Evolutionary conservation across 2,113 vertebrate species (phyloP).

Genomic region (Alaudala cheleensis): DNA sequence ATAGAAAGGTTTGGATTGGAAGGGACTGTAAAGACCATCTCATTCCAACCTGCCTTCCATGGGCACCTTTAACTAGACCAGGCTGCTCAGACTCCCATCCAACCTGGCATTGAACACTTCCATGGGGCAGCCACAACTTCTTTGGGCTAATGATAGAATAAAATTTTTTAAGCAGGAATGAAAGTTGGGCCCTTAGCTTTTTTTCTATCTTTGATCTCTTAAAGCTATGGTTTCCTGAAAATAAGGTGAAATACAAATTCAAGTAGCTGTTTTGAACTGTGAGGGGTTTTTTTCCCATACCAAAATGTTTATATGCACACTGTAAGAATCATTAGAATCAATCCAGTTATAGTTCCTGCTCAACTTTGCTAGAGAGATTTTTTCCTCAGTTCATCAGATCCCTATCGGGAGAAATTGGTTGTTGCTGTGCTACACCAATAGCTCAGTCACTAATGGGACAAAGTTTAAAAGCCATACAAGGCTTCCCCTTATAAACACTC

Average conservation of each 20-base stretch:
- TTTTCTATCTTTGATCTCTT: background rate
- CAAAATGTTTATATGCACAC: background rate
- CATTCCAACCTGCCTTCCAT: background rate
- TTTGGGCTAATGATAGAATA: background rate
- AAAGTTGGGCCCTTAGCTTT: background rate
- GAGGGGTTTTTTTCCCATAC: background rate
- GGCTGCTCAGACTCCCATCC: background rate
- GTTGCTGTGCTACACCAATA: background rate
- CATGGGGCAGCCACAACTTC: background rate
- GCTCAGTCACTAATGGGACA: background rate
- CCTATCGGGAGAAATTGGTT: background rate
- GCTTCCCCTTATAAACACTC: slow-evolving; percentile 26
- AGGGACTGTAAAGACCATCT: background rate
- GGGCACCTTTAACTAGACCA: background rate
- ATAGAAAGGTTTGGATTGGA: background rate
- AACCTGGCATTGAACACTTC: background rate
- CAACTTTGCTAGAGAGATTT: background rate
- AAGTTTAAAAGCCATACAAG: slow-evolving; percentile 34
- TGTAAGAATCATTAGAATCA: background rate
- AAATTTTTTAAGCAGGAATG: background rate
- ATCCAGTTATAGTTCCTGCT: background rate
- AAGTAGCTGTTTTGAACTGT: background rate
- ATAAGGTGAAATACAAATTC: background rate
- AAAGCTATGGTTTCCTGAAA: background rate
- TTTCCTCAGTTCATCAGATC: background rate